Conservation (phyloP, 2,888 invertebrate species). For the Lasius fuliginosus region DNA sequence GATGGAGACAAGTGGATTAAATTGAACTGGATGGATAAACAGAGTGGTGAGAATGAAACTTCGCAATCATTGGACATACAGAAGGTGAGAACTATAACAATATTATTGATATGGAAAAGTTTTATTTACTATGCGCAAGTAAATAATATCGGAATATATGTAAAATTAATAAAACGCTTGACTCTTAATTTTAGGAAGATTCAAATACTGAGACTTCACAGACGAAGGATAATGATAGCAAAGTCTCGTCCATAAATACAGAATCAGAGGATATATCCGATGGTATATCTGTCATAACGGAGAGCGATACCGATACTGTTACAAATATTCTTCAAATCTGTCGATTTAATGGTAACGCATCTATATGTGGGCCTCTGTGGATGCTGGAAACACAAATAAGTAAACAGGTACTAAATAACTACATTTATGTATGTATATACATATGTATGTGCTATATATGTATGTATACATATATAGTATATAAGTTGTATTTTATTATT, state of each 20-base stretch:
- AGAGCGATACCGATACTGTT: slow-evolving; percentile 4
- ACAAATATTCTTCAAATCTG: not conserved
- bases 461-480: not conserved
- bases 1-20: not conserved
- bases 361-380: too few species aligned
- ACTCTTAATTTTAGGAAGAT: slow-evolving; percentile 7
- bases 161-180: not conserved
- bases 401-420: not conserved
- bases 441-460: too few species aligned
- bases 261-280: slow-evolving; percentile 36
- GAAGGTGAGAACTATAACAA: not conserved
- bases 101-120: too few species aligned
- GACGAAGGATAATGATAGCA: not conserved
- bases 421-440: not conserved
- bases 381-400: not conserved
- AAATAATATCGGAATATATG: not conserved
- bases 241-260: not conserved
- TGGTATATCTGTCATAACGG: slow-evolving; percentile 36
- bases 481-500: not conserved
- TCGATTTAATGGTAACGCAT: not conserved
- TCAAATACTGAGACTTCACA: not conserved
- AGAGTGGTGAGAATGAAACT: not conserved
- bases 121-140: not conserved
- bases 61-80: not conserved
- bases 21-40: not conserved